Evolutionary conservation across 2,797 vertebrate genomes (phyloP).

Genomic region (Threskiornis aethiopicus): DNA sequence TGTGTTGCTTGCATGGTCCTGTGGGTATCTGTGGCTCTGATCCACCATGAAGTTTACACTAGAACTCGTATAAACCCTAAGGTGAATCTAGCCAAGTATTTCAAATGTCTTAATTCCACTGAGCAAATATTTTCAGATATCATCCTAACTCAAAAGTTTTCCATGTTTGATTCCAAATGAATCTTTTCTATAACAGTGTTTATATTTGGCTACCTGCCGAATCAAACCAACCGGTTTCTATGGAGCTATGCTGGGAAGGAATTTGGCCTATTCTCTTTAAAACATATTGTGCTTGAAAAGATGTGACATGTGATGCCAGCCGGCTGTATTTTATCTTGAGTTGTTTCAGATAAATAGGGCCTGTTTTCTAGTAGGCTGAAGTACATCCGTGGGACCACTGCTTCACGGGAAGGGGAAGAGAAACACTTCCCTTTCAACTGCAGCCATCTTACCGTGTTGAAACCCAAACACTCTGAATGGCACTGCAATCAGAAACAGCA

Average conservation of each 20-base stretch:
- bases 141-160: slow-evolving; percentile 5
- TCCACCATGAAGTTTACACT: not conserved
- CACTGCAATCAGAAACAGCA: not conserved
- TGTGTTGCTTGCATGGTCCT: not conserved
- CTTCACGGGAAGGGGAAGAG: not conserved
- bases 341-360: not conserved
- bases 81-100: slow-evolving; percentile 6
- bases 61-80: not conserved
- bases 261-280: slow-evolving; percentile 5
- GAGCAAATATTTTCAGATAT: slow-evolving; percentile 32
- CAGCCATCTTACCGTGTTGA: not conserved
- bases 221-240: not conserved
- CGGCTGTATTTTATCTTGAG: not conserved
- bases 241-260: not conserved
- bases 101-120: not conserved
- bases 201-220: not conserved
- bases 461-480: not conserved
- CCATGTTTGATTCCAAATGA: slow-evolving; percentile 9
- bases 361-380: not conserved
- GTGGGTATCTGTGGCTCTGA: not conserved
- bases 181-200: not conserved
- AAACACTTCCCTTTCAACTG: not conserved
- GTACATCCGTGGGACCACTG: not conserved
- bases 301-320: not conserved
- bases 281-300: not conserved